Conservation (phyloP, 2,888 invertebrate genomes). For the Lycaena phlaeas region DNA sequence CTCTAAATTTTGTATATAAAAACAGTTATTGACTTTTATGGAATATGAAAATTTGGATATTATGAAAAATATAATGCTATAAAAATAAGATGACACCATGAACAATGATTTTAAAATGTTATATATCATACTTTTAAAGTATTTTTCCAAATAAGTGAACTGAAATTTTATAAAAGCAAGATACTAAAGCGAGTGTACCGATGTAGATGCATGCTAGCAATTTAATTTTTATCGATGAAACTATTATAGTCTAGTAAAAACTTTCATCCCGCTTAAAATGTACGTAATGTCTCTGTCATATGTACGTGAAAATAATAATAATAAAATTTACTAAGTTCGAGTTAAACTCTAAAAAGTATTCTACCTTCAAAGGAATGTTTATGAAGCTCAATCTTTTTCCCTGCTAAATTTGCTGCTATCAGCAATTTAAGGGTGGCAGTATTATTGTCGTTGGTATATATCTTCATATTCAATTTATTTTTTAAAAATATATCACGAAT, state of each 20-base stretch:
- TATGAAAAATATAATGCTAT: too few species aligned
- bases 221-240: constrained; percentile 13
- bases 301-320: not conserved
- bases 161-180: too few species aligned
- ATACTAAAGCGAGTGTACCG: too few species aligned
- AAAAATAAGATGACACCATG: too few species aligned
- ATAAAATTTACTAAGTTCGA: too few species aligned
- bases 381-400: constrained; percentile 71
- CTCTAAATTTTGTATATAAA: too few species aligned
- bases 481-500: not conserved
- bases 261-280: not conserved
- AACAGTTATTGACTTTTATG: too few species aligned
- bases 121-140: too few species aligned
- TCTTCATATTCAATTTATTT: constrained; percentile 73
- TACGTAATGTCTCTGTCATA: not conserved
- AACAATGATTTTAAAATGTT: too few species aligned
- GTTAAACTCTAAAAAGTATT: too few species aligned
- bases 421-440: constrained; percentile 82
- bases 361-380: constrained; percentile 76
- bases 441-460: constrained; percentile 84
- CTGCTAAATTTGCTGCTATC: constrained; percentile 77
- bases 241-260: constrained; percentile 5
- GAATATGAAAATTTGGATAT: too few species aligned
- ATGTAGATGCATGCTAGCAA: constrained; percentile 20
- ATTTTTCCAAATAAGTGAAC: too few species aligned